Evolutionary conservation across 53 echinoderm and acorn worm species (phyloP).

Genomic region (Henricia sp.): DNA sequence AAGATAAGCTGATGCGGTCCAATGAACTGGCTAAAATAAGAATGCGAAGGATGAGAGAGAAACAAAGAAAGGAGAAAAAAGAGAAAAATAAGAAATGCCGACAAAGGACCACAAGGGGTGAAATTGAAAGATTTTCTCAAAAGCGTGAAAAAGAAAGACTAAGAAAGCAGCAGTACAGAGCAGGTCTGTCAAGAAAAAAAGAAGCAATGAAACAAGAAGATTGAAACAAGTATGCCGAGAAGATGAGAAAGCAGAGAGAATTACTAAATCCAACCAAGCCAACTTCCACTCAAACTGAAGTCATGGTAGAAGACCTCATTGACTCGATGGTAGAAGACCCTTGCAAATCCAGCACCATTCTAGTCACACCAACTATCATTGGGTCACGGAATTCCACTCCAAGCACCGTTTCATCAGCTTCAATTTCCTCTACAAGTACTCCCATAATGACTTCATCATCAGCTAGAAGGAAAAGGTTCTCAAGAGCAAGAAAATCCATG

Average conservation of each 20-base stretch:
- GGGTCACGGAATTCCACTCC: slow-evolving; percentile 16
- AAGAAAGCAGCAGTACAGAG: slow-evolving; percentile 19
- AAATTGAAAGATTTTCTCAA: slow-evolving; percentile 7
- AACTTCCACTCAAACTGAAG: slow-evolving; percentile 13
- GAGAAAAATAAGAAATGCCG: slow-evolving; percentile 2
- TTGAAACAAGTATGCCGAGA: not conserved
- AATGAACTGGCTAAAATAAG: slow-evolving; percentile 17
- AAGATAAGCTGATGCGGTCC: slow-evolving; percentile 8
- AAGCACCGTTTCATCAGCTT: not conserved
- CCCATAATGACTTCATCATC: slow-evolving; percentile 7
- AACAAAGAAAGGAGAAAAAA: not conserved
- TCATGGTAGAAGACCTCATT: slow-evolving; percentile 6
- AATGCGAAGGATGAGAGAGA: slow-evolving; percentile 5
- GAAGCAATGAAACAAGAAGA: slow-evolving; percentile 3
- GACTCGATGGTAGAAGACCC: not conserved
- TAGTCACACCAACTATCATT: slow-evolving; percentile 13
- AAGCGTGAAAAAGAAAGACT: slow-evolving; percentile 18
- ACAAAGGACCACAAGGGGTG: not conserved
- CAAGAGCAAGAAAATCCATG: slow-evolving; percentile 14
- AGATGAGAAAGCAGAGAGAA: not conserved
- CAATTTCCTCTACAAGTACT: slow-evolving; percentile 5
- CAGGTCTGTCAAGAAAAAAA: slow-evolving; percentile 7
- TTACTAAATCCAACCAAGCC: not conserved
- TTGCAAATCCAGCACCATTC: slow-evolving; percentile 3
- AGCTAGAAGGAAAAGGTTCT: slow-evolving; percentile 16